These are phyloP conservation scores for Chironex yamaguchii DNA, from an alignment of 30 jellyfish, hydroid and myxozoan genomes.

Conservation along the genomic window DNA sequence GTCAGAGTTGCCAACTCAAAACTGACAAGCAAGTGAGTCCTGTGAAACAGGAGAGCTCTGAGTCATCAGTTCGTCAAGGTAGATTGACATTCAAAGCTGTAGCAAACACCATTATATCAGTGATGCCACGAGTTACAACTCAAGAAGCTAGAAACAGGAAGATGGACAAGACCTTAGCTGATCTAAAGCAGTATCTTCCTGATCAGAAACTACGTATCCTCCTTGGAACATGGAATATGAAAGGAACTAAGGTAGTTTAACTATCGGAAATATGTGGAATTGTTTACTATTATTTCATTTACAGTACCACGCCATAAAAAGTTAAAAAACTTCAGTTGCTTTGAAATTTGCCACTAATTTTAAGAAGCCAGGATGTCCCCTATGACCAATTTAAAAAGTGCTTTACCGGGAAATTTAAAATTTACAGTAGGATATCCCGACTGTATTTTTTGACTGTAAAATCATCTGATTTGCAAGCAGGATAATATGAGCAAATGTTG, in stretches of 20 bases:
- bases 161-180: conserved; percentile 82
- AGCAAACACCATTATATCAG: conserved; percentile 74
- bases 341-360: too few relatives aligned
- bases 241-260: conserved; percentile 89
- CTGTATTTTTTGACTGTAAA: too few relatives aligned
- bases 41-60: neutral
- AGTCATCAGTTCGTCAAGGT: neutral
- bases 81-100: conserved; percentile 82
- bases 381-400: too few relatives aligned
- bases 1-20: neutral
- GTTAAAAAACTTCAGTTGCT: too few relatives aligned
- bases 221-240: conserved; percentile 99
- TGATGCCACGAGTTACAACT: conserved; percentile 94
- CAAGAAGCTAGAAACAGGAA: conserved; percentile 89
- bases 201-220: conserved; percentile 78
- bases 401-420: too few relatives aligned
- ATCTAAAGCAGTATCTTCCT: conserved; percentile 81
- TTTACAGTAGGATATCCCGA: too few relatives aligned
- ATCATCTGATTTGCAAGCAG: too few relatives aligned
- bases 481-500: too few relatives aligned
- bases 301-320: too few relatives aligned
- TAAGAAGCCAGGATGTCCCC: too few relatives aligned
- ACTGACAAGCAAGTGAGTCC: neutral
- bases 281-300: too few relatives aligned
- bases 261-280: too few relatives aligned